A percentile compares a stretch with the other conserved stretches of the same genome.
These are phyloP conservation scores for Isotomurus palustris DNA, from an alignment of 2,888 invertebrate species.

Conservation along the genomic window DNA sequence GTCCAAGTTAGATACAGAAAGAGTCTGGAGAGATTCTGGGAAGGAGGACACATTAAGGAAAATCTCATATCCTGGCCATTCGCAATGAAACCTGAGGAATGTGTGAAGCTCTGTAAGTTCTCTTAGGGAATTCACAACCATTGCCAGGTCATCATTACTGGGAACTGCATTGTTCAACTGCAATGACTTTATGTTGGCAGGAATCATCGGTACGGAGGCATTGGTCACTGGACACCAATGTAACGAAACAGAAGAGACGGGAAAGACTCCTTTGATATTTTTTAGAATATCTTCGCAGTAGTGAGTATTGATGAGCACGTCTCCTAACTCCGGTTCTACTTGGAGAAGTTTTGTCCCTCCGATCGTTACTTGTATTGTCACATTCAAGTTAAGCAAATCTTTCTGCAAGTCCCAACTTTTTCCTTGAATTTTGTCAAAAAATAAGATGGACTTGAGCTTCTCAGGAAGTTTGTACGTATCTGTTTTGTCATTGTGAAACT, in stretches of 20 bases:
- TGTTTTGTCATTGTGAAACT: constrained; percentile 13
- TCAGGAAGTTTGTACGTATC: constrained; percentile 14
- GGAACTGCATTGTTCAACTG: constrained; percentile 18
- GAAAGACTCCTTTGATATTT: constrained; percentile 9
- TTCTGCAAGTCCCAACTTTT: constrained; percentile 16
- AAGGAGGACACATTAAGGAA: constrained; percentile 12
- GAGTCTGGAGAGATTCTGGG: not conserved
- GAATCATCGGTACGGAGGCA: not conserved
- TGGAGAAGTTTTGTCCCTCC: constrained; percentile 18
- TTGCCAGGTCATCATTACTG: not conserved
- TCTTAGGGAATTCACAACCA: not conserved
- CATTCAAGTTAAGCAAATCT: constrained; percentile 11
- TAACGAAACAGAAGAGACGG: not conserved
- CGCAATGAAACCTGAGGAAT: constrained; percentile 19
- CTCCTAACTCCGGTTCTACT: constrained; percentile 10
- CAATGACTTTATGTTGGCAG: constrained; percentile 3
- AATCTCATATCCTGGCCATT: constrained; percentile 22
- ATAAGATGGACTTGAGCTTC: constrained; percentile 11
- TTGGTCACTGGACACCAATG: constrained; percentile 9
- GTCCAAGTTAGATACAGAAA: constrained; percentile 15
- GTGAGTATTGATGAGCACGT: constrained; percentile 20
- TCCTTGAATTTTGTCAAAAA: constrained; percentile 13
- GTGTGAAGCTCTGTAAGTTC: constrained; percentile 17
- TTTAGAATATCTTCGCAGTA: constrained; percentile 11
- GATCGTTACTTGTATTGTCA: constrained; percentile 9